Evolutionary conservation across 2,888 invertebrate species (phyloP), one percentile per base, ranked within the genome.

Genomic region (Tinea semifulvella): DNA sequence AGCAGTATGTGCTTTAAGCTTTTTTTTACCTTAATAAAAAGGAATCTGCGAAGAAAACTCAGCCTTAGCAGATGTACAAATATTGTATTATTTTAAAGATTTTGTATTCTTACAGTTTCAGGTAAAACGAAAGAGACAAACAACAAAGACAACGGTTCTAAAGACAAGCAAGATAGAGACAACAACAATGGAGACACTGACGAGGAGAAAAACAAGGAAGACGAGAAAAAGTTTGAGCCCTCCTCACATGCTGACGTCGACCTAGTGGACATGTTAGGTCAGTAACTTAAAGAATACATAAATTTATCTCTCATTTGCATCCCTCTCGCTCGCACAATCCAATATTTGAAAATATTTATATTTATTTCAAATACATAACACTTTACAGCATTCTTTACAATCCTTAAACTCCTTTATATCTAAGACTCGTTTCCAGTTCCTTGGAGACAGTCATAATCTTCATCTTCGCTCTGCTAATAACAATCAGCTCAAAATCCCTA

Each of bases 241-340:
- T 84, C 87, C 42, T 85, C 85, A 54, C 83, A 87, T 48, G 90
- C 91, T 58, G 98, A 98, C 67, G 86, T 90, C 19, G 98, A 97
- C 64, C 83, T 98, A 47, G 96, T 96, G 11, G 98, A 98, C 60
- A 90, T 93, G 82, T 82, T 96, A 51, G 90, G 90, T 90, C 7
- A 40, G 36, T 18, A 28, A 7, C 4, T 28, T 5, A 22, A 22
- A 22, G n/a, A n/a, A n/a, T n/a, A n/a, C n/a, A n/a, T n/a, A n/a
- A n/a, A n/a, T n/a, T n/a, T n/a, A n/a, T n/a, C n/a, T n/a, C n/a
- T n/a, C n/a, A n/a, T n/a, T n/a, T n/a, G n/a, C n/a, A n/a, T n/a
- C n/a, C n/a, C n/a, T n/a, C n/a, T n/a, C n/a, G n/a, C n/a, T n/a
- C n/a, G n/a, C n/a, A n/a, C n/a, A n/a, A n/a, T n/a, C n/a, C n/a